A percentile compares a stretch with the other conserved stretches of the same genome.
phyloP scores from a whole-genome alignment of 2,888 invertebrate species.

The Therioaphis trifolii region DNA sequence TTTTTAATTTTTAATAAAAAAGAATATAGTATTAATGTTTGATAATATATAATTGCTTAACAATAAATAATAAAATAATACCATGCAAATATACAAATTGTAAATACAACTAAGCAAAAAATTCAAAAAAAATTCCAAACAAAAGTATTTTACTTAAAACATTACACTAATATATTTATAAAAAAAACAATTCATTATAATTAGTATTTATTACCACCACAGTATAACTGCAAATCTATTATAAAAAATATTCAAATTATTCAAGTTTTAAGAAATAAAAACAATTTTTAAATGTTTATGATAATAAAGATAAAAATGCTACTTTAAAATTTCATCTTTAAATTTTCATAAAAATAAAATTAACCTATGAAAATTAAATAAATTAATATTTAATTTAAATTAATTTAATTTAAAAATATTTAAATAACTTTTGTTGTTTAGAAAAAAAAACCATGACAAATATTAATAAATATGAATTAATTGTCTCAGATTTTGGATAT shows the following conservation, averaged over 20 bases:
- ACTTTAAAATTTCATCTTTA: neutral
- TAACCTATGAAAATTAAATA: no score
- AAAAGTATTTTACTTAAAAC: neutral
- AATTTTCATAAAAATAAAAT: no score
- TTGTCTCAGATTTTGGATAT: neutral
- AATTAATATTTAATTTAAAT: no score
- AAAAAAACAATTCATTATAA: no score
- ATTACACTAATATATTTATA: neutral
- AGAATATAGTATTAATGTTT: neutral
- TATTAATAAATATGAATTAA: neutral
- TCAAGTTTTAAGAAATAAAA: neutral
- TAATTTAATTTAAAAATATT: no score
- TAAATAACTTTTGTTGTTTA: no score
- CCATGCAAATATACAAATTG: conserved; percentile 14
- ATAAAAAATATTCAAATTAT: neutral
- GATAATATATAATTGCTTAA: neutral
- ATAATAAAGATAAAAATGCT: neutral
- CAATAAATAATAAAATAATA: conserved; percentile 42
- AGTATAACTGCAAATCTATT: neutral
- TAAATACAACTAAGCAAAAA: conserved; percentile 11
- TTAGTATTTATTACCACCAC: no score
- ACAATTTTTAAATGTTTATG: no score
- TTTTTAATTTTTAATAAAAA: neutral
- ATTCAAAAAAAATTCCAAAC: conserved; percentile 37
- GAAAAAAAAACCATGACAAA: no score